Evolutionary conservation across 2,797 vertebrate genomes (phyloP).

Genomic region (Danio choprae): DNA sequence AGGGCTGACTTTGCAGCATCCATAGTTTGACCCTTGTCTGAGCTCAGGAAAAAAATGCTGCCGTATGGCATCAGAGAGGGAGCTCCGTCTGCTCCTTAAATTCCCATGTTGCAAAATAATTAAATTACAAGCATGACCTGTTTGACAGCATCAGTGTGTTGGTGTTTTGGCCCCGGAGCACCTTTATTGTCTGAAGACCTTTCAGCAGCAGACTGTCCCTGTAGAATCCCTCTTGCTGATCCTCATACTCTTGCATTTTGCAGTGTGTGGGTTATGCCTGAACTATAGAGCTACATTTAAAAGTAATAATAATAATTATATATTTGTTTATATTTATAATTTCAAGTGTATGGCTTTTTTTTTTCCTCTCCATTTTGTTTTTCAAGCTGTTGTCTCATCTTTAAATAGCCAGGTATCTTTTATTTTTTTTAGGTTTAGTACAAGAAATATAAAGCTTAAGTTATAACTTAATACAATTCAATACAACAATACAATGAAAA

Average conservation of each 20-base stretch:
- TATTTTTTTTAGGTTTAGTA: not conserved
- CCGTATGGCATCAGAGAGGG: not conserved
- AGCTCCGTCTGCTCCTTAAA: conserved; percentile 21
- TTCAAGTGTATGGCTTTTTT: not conserved
- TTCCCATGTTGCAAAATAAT: conserved; percentile 21
- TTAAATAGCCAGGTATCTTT: not conserved
- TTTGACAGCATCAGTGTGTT: conserved; percentile 2
- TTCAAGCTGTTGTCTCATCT: not conserved
- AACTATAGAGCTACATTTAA: not conserved
- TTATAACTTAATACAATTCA: no score
- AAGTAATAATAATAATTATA: not conserved
- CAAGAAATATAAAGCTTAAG: no score
- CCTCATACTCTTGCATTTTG: not conserved
- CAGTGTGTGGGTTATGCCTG: not conserved
- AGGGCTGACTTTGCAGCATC: not conserved
- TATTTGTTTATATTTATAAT: no score
- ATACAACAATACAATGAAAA: no score
- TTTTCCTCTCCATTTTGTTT: not conserved
- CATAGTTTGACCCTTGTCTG: not conserved
- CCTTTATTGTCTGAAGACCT: conserved; percentile 19
- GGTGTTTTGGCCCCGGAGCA: not conserved
- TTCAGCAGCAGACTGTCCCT: not conserved
- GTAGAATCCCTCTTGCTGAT: conserved; percentile 1
- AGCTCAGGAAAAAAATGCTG: not conserved
- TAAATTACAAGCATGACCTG: conserved; percentile 21